These are phyloP conservation scores for Diplogasteroides magnus DNA, from an alignment of 1,140 invertebrate species.

Conservation along the genomic window DNA sequence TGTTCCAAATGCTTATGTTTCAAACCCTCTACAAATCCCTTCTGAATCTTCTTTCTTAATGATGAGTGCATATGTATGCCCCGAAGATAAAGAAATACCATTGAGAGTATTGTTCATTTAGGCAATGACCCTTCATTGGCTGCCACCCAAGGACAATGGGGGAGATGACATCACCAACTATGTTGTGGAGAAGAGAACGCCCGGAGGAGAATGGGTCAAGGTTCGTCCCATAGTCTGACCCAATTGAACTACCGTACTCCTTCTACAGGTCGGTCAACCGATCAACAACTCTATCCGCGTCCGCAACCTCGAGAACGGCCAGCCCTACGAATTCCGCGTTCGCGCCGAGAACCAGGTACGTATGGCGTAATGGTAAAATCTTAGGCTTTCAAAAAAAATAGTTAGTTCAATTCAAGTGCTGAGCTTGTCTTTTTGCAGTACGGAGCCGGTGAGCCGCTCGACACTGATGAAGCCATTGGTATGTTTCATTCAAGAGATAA, in stretches of 20 bases:
- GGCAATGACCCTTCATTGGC: slow-evolving; percentile 87
- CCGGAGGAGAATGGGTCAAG: slow-evolving; percentile 82
- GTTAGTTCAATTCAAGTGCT: too few species aligned
- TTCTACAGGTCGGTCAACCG: slow-evolving; percentile 69
- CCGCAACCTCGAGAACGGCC: slow-evolving; percentile 80
- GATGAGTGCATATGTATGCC: too few species aligned
- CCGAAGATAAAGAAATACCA: too few species aligned
- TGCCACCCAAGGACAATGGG: slow-evolving; percentile 81
- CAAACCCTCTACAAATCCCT: too few species aligned
- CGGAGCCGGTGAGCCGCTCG: neutral
- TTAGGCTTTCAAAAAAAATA: too few species aligned
- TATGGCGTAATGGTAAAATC: too few species aligned
- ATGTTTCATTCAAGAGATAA: neutral
- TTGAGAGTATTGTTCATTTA: too few species aligned
- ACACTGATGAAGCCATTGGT: neutral
- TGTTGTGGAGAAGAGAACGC: slow-evolving; percentile 76
- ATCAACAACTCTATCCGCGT: slow-evolving; percentile 80
- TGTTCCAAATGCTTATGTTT: too few species aligned
- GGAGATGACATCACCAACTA: slow-evolving; percentile 81
- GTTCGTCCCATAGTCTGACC: slow-evolving; percentile 33
- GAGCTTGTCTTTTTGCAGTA: too few species aligned
- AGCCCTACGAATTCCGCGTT: slow-evolving; percentile 92
- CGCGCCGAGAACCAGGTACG: slow-evolving; percentile 96
- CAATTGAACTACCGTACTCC: neutral
- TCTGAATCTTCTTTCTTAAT: too few species aligned